Evolutionary conservation across 2,797 vertebrate species (phyloP).

Genomic region (Macrochelys suwanniensis): DNA sequence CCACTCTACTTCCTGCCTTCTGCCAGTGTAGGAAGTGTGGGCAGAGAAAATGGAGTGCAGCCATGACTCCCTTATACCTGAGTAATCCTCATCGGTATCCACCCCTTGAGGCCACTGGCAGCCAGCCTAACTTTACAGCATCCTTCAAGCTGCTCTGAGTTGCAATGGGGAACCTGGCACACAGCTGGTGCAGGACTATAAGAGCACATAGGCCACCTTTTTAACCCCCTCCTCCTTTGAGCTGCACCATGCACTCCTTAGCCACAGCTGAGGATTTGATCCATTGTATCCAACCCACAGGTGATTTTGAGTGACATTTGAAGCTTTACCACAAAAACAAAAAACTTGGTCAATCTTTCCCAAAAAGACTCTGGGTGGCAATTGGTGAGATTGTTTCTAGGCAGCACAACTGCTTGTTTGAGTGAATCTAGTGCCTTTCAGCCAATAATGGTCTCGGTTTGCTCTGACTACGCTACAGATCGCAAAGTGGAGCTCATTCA

Average conservation of each 20-base stretch:
- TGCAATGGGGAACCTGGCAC: not conserved
- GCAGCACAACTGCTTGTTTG: not conserved
- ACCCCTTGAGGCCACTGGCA: conserved; percentile 17
- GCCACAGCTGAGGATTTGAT: conserved; percentile 25
- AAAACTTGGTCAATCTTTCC: not conserved
- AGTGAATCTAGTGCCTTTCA: not conserved
- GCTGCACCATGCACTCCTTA: conserved; percentile 26
- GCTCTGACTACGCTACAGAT: not conserved
- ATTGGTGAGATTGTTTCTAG: not conserved
- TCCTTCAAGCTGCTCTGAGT: not conserved
- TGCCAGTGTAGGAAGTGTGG: not conserved
- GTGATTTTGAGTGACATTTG: not conserved
- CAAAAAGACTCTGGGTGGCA: not conserved
- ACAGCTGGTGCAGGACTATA: not conserved
- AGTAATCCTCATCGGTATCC: conserved; percentile 4
- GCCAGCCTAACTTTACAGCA: conserved; percentile 42
- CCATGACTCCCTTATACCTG: not conserved
- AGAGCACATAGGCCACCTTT: not conserved
- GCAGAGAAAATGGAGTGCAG: not conserved
- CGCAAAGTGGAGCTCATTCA: conserved; percentile 9
- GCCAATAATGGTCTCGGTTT: not conserved
- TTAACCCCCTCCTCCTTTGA: not conserved
- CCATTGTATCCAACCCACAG: not conserved
- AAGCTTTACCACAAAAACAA: not conserved
- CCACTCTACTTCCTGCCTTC: conserved; percentile 25